phyloP scores from a whole-genome alignment of 2,888 invertebrate genomes.

The Hofmannophila pseudospretella region DNA sequence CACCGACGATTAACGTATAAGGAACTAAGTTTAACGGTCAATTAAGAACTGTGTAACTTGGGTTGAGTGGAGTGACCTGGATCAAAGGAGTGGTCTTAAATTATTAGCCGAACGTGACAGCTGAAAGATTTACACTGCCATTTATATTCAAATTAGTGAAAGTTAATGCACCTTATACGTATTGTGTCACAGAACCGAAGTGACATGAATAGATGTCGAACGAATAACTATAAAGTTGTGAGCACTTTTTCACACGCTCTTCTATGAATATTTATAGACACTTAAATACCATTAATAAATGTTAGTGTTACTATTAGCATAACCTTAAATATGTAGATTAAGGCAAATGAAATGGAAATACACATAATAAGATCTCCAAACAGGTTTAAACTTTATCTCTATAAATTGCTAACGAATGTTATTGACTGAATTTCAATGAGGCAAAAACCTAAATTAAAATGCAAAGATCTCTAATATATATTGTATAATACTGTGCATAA shows the following conservation, averaged over 20 bases:
- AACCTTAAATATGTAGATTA: background rate
- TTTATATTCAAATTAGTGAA: slow-evolving; percentile 56
- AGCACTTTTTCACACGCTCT: background rate
- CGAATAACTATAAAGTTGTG: background rate
- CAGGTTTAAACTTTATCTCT: background rate
- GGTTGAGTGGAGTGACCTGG: slow-evolving; percentile 40
- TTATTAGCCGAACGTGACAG: slow-evolving; percentile 32
- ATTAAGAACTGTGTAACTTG: slow-evolving; percentile 37
- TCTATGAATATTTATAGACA: background rate
- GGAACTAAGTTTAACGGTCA: slow-evolving; percentile 43
- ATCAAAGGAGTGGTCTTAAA: slow-evolving; percentile 31
- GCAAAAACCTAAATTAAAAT: too few relatives aligned
- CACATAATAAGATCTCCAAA: background rate
- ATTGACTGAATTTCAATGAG: too few relatives aligned
- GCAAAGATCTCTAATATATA: too few relatives aligned
- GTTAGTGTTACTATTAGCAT: background rate
- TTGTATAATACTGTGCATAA: too few relatives aligned
- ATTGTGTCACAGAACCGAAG: slow-evolving; percentile 16
- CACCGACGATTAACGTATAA: slow-evolving; percentile 32
- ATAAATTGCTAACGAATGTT: background rate
- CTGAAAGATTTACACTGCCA: slow-evolving; percentile 37
- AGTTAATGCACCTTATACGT: slow-evolving; percentile 33
- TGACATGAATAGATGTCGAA: slow-evolving; percentile 1
- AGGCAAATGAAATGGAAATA: background rate
- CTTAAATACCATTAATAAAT: background rate